phyloP scores from a whole-genome alignment of 1,140 invertebrate species.

The Tetramorium simillimum region DNA sequence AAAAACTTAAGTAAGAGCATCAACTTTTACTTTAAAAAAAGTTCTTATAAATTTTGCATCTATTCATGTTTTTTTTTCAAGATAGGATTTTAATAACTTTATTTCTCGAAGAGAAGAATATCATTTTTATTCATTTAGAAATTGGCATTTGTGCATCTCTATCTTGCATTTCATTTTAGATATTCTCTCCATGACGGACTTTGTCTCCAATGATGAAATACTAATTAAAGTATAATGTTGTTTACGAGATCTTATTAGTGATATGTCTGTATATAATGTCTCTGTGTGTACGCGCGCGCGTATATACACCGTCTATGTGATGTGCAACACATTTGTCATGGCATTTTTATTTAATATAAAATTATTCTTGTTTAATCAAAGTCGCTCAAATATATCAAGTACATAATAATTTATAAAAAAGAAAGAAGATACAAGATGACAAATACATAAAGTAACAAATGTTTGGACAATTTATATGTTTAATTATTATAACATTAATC shows the following conservation, averaged over 20 bases:
- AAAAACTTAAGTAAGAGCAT: neutral
- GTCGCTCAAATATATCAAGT: too few species aligned
- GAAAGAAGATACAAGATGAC: too few species aligned
- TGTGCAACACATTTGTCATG: too few species aligned
- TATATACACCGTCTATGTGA: too few species aligned
- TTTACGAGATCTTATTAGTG: neutral
- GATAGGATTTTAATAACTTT: neutral
- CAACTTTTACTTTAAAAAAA: neutral
- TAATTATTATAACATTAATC: too few species aligned
- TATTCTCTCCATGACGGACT: neutral
- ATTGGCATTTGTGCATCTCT: neutral
- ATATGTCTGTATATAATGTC: neutral
- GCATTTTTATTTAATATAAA: too few species aligned
- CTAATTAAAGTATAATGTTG: neutral
- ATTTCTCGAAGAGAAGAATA: neutral
- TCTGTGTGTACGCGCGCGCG: neutral
- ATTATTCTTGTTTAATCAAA: too few species aligned
- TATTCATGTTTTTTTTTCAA: neutral
- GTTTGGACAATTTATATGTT: too few species aligned
- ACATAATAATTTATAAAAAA: too few species aligned
- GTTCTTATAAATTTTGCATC: neutral
- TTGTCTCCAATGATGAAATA: neutral
- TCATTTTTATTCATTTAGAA: constrained; percentile 3
- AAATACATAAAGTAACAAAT: too few species aligned
- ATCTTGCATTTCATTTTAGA: neutral